Percentiles rank a stretch among this genome's conserved stretches.
phyloP scores from a whole-genome alignment of 2,888 invertebrate genomes.

The Chydorus sphaericus region DNA sequence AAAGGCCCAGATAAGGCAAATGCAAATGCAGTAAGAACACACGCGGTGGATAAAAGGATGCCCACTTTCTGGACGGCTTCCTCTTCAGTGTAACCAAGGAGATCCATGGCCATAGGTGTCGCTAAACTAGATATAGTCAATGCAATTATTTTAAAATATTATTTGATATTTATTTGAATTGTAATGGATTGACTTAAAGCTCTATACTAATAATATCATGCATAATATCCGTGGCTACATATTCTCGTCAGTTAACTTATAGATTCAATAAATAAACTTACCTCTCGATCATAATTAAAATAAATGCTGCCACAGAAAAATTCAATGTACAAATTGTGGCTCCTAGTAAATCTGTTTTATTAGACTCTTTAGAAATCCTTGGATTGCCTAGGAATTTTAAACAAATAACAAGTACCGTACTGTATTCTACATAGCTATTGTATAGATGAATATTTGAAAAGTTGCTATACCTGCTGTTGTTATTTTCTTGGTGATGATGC shows the following conservation, averaged over 20 bases:
- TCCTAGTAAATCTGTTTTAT: slow-evolving; percentile 55
- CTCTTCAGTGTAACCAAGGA: slow-evolving; percentile 68
- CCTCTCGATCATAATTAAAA: slow-evolving; percentile 76
- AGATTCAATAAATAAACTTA: slow-evolving; percentile 28
- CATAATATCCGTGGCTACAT: too few species aligned
- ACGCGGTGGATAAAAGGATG: slow-evolving; percentile 62
- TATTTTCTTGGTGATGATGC: background rate
- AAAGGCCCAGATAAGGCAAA: slow-evolving; percentile 50
- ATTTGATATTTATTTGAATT: background rate
- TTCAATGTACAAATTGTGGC: slow-evolving; percentile 63
- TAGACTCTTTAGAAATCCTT: background rate
- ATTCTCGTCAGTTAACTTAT: background rate
- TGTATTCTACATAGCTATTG: too few species aligned
- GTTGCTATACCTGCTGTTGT: too few species aligned
- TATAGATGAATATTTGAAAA: background rate
- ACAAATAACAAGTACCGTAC: too few species aligned
- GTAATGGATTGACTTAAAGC: too few species aligned
- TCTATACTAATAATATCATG: too few species aligned
- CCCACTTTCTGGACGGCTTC: slow-evolving; percentile 69
- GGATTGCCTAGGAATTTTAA: too few species aligned
- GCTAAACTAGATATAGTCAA: slow-evolving; percentile 44
- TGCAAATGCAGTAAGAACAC: slow-evolving; percentile 54
- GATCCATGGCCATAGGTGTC: slow-evolving; percentile 72
- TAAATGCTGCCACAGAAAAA: slow-evolving; percentile 71
- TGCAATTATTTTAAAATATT: background rate